Conservation (phyloP, 1,140 invertebrate species). For the Heterodera schachtii region DNA sequence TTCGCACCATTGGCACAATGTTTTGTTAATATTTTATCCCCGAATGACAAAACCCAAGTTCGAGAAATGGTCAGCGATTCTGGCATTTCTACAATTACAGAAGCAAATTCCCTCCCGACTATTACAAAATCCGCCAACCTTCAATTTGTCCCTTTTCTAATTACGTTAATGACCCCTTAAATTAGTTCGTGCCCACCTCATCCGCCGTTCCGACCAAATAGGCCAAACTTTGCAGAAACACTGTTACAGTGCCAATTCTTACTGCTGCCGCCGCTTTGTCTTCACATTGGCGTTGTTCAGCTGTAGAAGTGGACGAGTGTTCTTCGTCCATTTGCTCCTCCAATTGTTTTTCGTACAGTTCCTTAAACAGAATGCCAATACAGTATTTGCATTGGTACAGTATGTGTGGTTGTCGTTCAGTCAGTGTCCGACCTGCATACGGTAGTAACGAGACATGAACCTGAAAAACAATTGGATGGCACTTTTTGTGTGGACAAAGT, state of each 20-base stretch:
- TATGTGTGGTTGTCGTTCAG: no score
- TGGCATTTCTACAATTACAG: no score
- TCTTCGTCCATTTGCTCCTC: constrained; percentile 66
- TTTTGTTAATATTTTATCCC: neutral
- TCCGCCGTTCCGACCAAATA: constrained; percentile 66
- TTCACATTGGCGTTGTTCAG: constrained; percentile 72
- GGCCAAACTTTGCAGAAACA: constrained; percentile 71
- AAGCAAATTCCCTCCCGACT: no score
- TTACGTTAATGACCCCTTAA: no score
- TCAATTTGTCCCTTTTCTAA: no score
- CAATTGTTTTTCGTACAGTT: constrained; percentile 72
- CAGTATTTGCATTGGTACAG: no score
- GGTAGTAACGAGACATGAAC: constrained; percentile 71
- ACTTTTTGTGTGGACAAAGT: neutral
- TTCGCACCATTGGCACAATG: constrained; percentile 51
- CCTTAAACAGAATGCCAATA: constrained; percentile 40
- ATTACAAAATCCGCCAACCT: no score
- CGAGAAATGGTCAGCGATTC: neutral
- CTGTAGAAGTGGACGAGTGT: neutral
- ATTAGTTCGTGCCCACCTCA: no score
- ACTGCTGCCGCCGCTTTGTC: constrained; percentile 71
- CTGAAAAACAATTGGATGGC: constrained; percentile 41
- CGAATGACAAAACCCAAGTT: no score
- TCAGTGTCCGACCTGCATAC: constrained; percentile 68
- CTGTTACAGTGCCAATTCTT: constrained; percentile 71